Conservation (phyloP, 2,113 vertebrate species). For the Nothocercus julius region DNA sequence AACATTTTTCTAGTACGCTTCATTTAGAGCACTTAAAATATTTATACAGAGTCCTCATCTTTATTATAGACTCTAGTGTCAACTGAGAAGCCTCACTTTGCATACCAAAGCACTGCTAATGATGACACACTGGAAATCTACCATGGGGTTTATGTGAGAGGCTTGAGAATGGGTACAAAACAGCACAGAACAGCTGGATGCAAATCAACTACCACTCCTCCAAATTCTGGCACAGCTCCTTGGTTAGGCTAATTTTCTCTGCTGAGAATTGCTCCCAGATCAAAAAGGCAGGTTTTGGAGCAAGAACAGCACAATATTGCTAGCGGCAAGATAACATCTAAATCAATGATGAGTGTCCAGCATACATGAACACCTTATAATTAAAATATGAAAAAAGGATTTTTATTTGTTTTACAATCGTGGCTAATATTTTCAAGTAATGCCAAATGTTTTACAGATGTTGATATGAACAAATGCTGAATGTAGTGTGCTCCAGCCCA, state of each 20-base stretch:
- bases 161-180: background rate
- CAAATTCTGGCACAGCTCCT: background rate
- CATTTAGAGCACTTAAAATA: background rate
- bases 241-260: background rate
- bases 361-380: constrained; percentile 12
- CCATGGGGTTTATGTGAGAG: background rate
- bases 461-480: constrained; percentile 47
- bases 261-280: background rate
- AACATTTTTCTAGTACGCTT: background rate
- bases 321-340: constrained; percentile 8
- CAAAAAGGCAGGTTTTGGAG: background rate
- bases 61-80: background rate
- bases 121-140: background rate
- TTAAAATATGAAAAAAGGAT: constrained; percentile 20
- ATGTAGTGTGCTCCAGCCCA: background rate
- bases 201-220: background rate
- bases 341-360: background rate
- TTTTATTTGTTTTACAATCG: constrained; percentile 42
- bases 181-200: background rate
- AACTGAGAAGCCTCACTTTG: background rate
- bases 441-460: constrained; percentile 65
- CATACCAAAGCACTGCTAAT: background rate
- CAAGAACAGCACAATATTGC: background rate
- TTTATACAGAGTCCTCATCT: background rate
- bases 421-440: constrained; percentile 60